Percentiles rank a stretch among this genome's conserved stretches.
Evolutionary conservation across 2,113 vertebrate genomes (phyloP).

Genomic region (Sceloporus undulatus): DNA sequence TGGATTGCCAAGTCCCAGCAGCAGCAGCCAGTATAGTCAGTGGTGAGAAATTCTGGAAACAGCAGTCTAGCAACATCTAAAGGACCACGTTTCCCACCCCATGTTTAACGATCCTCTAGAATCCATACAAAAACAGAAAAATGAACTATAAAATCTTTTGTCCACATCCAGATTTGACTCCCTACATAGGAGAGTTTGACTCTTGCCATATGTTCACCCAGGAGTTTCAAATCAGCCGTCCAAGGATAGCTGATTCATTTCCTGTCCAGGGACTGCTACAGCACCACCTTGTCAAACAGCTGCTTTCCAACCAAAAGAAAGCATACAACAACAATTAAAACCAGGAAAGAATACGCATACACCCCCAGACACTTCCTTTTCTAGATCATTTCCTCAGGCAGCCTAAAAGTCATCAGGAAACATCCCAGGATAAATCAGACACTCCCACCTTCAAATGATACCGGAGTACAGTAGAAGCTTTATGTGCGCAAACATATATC

Average conservation of each 20-base stretch:
- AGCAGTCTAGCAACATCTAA: too few relatives aligned
- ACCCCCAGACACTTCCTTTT: slow-evolving; percentile 24
- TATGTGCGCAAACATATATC: not conserved
- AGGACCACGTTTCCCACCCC: too few relatives aligned
- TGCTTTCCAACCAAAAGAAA: slow-evolving; percentile 13
- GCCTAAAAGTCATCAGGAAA: not conserved
- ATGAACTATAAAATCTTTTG: not conserved
- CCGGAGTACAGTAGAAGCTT: not conserved
- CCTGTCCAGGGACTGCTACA: not conserved
- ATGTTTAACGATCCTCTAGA: not conserved
- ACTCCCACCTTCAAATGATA: not conserved
- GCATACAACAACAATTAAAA: not conserved
- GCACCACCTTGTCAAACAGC: not conserved
- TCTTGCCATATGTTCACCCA: slow-evolving; percentile 3
- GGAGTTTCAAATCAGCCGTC: rapidly evolving
- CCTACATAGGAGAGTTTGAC: rapidly evolving
- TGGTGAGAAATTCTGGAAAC: too few relatives aligned
- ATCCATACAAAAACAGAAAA: not conserved
- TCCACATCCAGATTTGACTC: not conserved
- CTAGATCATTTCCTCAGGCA: slow-evolving; percentile 21
- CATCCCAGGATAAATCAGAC: not conserved
- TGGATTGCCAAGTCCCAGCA: too few relatives aligned
- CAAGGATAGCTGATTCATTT: not conserved
- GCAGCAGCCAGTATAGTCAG: too few relatives aligned
- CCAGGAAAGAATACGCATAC: not conserved